phyloP scores from a whole-genome alignment of 1,140 invertebrate species.

The Diploscapter pachys region DNA sequence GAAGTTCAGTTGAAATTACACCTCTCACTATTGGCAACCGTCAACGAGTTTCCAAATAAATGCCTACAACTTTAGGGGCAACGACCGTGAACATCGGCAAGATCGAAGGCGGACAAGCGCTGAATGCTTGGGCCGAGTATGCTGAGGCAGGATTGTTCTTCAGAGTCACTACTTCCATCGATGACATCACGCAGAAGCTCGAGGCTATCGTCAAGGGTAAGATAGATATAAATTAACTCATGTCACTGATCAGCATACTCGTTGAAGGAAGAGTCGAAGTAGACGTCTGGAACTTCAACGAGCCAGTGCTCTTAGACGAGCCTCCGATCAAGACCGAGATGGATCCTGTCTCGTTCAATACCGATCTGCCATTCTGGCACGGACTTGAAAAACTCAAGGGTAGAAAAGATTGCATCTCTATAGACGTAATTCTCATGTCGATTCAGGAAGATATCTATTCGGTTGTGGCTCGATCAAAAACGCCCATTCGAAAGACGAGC shows the following conservation, averaged over 20 bases:
- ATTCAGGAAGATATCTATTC: slow-evolving; percentile 41
- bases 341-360: slow-evolving; percentile 45
- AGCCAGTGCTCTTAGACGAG: slow-evolving; percentile 43
- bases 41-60: no score
- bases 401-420: not conserved
- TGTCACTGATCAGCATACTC: not conserved
- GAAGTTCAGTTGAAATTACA: no score
- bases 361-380: slow-evolving; percentile 45
- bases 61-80: slow-evolving; percentile 25
- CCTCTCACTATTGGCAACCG: no score
- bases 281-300: slow-evolving; percentile 36
- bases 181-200: slow-evolving; percentile 30
- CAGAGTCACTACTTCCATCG: slow-evolving; percentile 39
- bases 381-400: slow-evolving; percentile 36
- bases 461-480: slow-evolving; percentile 50
- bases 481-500: slow-evolving; percentile 45
- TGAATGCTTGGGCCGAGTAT: slow-evolving; percentile 45
- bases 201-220: slow-evolving; percentile 27
- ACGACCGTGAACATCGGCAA: slow-evolving; percentile 48
- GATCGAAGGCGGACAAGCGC: slow-evolving; percentile 46
- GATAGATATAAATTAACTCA: not conserved
- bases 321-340: slow-evolving; percentile 39
- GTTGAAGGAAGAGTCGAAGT: slow-evolving; percentile 14
- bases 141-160: slow-evolving; percentile 43
- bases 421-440: not conserved